Conservation (phyloP, 2,113 vertebrate species). For the Chiloscyllium plagiosum region DNA sequence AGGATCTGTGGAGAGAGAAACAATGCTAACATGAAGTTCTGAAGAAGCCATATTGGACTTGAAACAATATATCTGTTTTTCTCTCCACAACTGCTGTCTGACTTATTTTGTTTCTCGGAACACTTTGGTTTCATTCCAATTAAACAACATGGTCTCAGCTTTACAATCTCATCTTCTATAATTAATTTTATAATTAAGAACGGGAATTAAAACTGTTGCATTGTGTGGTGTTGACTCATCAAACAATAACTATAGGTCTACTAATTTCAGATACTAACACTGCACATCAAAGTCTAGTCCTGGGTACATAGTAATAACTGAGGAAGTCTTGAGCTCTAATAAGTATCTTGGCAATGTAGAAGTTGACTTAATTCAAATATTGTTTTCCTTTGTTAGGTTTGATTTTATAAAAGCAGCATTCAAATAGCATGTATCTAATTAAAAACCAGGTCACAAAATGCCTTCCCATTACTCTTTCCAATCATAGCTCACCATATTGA, state of each 20-base stretch:
- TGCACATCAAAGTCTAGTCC: background rate
- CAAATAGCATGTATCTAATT: background rate
- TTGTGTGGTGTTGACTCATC: background rate
- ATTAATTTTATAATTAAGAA: background rate
- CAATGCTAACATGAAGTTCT: too few relatives aligned
- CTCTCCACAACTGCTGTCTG: too few relatives aligned
- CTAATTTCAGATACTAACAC: background rate
- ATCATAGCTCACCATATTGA: background rate
- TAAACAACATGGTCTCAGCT: background rate
- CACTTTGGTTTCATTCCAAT: too few relatives aligned
- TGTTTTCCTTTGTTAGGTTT: background rate
- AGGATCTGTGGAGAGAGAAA: too few relatives aligned
- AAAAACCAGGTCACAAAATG: background rate
- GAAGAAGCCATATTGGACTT: too few relatives aligned
- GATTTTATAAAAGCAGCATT: background rate
- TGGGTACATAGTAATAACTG: background rate
- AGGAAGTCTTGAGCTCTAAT: background rate
- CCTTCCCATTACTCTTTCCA: background rate
- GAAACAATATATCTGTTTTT: too few relatives aligned
- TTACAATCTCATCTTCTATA: background rate
- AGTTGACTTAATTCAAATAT: background rate
- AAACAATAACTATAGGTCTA: background rate
- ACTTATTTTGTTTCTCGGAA: too few relatives aligned
- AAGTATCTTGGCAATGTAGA: background rate
- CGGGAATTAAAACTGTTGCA: background rate